Conservation (phyloP, 2,888 invertebrate species). For the Drosophila anceps region DNA sequence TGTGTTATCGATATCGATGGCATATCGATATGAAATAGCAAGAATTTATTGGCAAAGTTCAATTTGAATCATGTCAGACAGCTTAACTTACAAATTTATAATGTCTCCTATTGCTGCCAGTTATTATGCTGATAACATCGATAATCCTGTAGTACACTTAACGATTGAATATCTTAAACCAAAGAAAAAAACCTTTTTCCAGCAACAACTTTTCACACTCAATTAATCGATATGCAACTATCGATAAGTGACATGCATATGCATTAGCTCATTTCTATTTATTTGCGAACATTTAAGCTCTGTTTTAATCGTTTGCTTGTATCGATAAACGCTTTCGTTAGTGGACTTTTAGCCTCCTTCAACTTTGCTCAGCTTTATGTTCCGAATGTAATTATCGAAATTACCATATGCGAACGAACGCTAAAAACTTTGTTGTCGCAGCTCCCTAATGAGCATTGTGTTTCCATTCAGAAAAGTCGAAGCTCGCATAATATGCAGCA, state of each 20-base stretch:
- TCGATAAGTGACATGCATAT: not conserved
- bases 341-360: not conserved
- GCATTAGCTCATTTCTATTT: too few relatives aligned
- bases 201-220: not conserved
- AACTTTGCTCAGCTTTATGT: conserved; percentile 3
- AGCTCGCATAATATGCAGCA: conserved; percentile 22
- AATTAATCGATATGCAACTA: not conserved
- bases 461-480: conserved; percentile 20
- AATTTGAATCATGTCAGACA: not conserved
- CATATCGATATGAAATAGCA: not conserved
- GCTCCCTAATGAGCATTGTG: conserved; percentile 28
- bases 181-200: not conserved
- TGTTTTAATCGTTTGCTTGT: not conserved
- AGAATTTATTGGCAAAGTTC: not conserved
- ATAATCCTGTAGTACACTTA: too few relatives aligned
- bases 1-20: conserved; percentile 14
- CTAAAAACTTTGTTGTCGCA: conserved; percentile 24
- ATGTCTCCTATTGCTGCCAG: not conserved
- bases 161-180: not conserved
- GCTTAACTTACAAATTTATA: not conserved
- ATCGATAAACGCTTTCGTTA: not conserved
- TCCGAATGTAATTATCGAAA: conserved; percentile 33
- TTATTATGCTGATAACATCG: not conserved
- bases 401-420: conserved; percentile 14
- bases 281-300: not conserved